Evolutionary conservation across 2,113 vertebrate species (phyloP).

Genomic region (Myrmecophaga tridactyla): DNA sequence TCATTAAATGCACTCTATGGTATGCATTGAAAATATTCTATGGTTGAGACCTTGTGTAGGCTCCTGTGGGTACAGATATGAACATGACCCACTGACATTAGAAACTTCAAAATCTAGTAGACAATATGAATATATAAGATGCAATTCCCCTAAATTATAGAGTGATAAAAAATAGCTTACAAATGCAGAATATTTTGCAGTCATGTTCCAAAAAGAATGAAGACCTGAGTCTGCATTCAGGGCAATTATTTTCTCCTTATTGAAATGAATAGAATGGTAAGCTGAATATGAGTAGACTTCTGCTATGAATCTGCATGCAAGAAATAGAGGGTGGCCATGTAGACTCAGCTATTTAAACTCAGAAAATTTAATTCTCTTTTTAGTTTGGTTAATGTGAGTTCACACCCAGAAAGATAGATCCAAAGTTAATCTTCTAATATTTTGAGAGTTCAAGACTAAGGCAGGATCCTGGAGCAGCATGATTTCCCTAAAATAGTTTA

Average conservation of each 20-base stretch:
- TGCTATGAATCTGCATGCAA: not conserved
- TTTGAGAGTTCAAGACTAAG: not conserved
- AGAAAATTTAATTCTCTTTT: not conserved
- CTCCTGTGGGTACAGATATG: not conserved
- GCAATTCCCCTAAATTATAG: not conserved
- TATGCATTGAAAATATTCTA: not conserved
- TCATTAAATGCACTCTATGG: not conserved
- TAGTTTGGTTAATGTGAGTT: not conserved
- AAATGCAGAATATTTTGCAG: not conserved
- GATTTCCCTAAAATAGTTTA: not conserved
- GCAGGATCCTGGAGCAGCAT: not conserved
- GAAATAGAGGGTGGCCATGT: not conserved
- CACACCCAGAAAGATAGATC: not conserved
- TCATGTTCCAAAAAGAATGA: not conserved
- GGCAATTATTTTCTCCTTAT: not conserved
- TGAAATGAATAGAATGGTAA: conserved; percentile 13
- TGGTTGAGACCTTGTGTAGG: not conserved
- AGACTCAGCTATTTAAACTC: not conserved
- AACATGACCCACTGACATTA: not conserved
- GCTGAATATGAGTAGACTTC: not conserved
- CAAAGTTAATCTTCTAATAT: not conserved
- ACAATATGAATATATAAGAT: not conserved
- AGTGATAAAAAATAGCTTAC: not conserved
- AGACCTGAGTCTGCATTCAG: not conserved
- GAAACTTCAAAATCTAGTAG: not conserved